Evolutionary conservation across 2,797 vertebrate species (phyloP).

Genomic region (Alcedo atthis): DNA sequence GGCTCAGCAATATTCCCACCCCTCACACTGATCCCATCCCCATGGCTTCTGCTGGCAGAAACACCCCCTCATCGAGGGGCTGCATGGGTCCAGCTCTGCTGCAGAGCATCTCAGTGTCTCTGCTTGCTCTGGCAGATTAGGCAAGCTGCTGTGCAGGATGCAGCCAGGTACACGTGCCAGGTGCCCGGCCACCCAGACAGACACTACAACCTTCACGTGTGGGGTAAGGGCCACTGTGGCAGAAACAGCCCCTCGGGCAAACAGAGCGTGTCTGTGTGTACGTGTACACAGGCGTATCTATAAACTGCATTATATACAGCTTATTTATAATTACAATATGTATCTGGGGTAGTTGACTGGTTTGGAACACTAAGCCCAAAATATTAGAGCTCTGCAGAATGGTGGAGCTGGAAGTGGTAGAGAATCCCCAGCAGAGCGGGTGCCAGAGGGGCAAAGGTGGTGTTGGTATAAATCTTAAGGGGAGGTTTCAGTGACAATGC

Average conservation of each 20-base stretch:
- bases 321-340: not conserved
- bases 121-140: slow-evolving; percentile 67
- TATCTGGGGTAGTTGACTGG: not conserved
- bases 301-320: no score
- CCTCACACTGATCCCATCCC: not conserved
- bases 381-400: not conserved
- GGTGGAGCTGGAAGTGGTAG: not conserved
- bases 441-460: not conserved
- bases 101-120: not conserved
- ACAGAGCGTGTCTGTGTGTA: accelerated
- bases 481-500: accelerated
- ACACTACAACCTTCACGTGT: slow-evolving; percentile 70
- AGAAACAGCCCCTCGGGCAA: not conserved
- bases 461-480: not conserved
- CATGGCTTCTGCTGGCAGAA: not conserved
- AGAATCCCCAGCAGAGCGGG: not conserved
- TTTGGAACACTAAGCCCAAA: not conserved
- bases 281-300: accelerated
- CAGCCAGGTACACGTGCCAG: slow-evolving; percentile 71
- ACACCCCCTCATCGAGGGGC: not conserved
- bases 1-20: not conserved
- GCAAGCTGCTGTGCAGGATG: slow-evolving; percentile 60
- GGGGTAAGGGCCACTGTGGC: slow-evolving; percentile 63
- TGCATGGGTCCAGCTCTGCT: not conserved
- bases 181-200: slow-evolving; percentile 49